Conservation (phyloP, 2,113 vertebrate genomes). For the Callocephalon fimbriatum region DNA sequence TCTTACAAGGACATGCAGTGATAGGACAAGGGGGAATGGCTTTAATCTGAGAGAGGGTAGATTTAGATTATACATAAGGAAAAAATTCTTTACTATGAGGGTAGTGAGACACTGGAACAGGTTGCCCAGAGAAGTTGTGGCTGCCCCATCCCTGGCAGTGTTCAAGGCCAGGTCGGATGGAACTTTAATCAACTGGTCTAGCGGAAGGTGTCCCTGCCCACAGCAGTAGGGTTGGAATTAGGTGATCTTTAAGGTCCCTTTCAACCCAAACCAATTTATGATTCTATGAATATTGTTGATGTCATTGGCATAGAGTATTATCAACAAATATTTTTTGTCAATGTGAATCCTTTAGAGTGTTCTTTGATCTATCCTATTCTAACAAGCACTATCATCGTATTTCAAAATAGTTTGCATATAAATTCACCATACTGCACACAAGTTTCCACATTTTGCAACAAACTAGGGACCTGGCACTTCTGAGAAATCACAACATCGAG, state of each 20-base stretch:
- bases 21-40: not conserved
- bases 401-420: not conserved
- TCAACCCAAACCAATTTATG: not conserved
- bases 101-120: not conserved
- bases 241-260: not conserved
- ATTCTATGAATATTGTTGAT: not conserved
- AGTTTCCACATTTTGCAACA: not conserved
- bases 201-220: not conserved
- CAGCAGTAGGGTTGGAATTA: not conserved
- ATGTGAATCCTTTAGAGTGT: not conserved
- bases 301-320: not conserved
- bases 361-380: not conserved
- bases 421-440: not conserved
- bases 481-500: not conserved
- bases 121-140: not conserved
- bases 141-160: not conserved
- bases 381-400: not conserved
- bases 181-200: not conserved
- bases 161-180: not conserved
- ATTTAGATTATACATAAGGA: not conserved
- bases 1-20: not conserved
- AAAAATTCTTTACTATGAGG: not conserved
- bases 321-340: not conserved
- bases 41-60: not conserved
- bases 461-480: not conserved